Conservation (phyloP, 2,797 vertebrate species). For the Podarcis siculus region DNA sequence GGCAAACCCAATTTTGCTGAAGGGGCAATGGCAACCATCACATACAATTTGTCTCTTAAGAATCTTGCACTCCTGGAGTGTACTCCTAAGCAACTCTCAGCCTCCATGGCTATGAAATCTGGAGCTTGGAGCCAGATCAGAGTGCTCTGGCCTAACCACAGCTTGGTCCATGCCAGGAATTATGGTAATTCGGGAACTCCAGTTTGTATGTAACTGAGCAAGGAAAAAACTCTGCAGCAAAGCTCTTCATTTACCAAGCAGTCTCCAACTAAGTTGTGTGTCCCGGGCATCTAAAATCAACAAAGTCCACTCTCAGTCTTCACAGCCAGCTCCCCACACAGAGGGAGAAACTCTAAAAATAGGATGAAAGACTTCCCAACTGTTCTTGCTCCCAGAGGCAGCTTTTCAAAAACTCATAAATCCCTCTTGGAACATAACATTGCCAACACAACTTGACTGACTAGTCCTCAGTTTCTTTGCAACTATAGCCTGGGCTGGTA, state of each 20-base stretch:
- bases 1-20: not conserved
- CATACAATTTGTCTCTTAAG: too few species aligned
- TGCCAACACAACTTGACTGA: not conserved
- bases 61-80: not conserved
- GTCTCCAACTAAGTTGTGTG: too few species aligned
- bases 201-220: too few species aligned
- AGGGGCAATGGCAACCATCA: not conserved
- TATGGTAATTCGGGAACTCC: too few species aligned
- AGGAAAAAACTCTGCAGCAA: too few species aligned
- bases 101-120: not conserved
- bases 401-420: conserved; percentile 27
- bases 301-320: not conserved
- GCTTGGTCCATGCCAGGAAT: too few species aligned
- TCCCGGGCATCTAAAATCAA: too few species aligned
- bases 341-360: conserved; percentile 49
- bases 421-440: not conserved
- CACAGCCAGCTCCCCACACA: not conserved
- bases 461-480: not conserved
- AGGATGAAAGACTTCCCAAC: conserved; percentile 22
- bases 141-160: too few species aligned
- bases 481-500: conserved; percentile 4
- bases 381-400: conserved; percentile 35
- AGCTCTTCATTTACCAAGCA: too few species aligned
- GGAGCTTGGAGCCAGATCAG: not conserved
- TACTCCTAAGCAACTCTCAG: not conserved